phyloP scores from a whole-genome alignment of 2,113 vertebrate genomes.

The Rhombomys opimus region DNA sequence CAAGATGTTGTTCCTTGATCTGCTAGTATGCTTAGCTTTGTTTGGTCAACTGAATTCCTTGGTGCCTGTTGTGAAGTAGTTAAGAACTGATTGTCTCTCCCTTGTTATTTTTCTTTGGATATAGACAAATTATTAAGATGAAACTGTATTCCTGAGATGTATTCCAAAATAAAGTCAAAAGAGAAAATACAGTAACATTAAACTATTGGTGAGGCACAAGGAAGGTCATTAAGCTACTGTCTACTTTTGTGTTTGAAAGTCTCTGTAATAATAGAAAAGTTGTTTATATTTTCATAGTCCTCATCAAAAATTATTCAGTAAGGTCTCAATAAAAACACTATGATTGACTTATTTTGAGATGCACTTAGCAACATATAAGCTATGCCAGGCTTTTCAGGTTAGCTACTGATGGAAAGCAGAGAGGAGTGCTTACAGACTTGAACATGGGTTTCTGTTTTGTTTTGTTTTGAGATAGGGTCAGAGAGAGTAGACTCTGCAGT shows the following conservation, averaged over 20 bases:
- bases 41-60: conserved; percentile 15
- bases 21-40: not conserved
- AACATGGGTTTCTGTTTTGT: not conserved
- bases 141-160: conserved; percentile 21
- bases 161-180: conserved; percentile 12
- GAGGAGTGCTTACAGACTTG: not conserved
- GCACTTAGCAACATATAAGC: not conserved
- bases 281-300: not conserved
- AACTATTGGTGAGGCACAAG: not conserved
- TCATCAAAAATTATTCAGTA: not conserved
- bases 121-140: conserved; percentile 12
- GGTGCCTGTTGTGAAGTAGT: not conserved
- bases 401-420: not conserved
- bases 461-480: not conserved
- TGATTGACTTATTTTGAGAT: not conserved
- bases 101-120: conserved; percentile 17
- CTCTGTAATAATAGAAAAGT: not conserved
- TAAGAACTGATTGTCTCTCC: not conserved
- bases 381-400: not conserved
- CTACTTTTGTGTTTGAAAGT: not conserved
- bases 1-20: not conserved
- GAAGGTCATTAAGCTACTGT: not conserved
- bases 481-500: not conserved
- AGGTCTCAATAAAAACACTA: not conserved
- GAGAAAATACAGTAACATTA: not conserved